phyloP scores from a whole-genome alignment of 2,888 invertebrate genomes.

The Sericinus montela region DNA sequence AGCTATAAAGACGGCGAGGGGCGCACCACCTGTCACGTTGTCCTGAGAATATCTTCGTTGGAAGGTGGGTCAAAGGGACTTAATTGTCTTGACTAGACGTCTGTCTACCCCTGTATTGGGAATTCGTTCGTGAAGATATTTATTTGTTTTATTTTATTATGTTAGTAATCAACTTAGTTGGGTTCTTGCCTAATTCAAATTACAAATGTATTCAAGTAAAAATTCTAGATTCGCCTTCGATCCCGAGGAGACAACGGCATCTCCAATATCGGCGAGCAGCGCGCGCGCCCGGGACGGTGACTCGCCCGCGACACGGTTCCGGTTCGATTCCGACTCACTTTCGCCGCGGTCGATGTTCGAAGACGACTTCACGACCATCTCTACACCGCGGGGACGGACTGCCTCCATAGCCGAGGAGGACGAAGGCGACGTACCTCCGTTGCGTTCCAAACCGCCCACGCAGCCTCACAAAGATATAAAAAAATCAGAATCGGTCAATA shows the following conservation, averaged over 20 bases:
- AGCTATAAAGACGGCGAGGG: too few species aligned
- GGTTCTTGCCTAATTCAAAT: too few species aligned
- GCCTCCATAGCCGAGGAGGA: constrained; percentile 73
- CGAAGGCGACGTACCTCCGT: constrained; percentile 60
- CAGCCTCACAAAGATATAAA: constrained; percentile 83
- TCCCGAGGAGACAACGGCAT: constrained; percentile 54
- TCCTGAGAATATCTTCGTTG: too few species aligned
- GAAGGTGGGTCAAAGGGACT: too few species aligned
- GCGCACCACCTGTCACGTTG: too few species aligned
- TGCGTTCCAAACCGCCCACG: constrained; percentile 41
- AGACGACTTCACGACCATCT: constrained; percentile 82
- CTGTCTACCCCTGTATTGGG: too few species aligned
- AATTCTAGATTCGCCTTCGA: constrained; percentile 59
- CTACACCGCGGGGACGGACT: constrained; percentile 57
- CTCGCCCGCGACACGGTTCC: constrained; percentile 56
- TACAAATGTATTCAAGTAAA: background rate
- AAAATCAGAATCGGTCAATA: constrained; percentile 94
- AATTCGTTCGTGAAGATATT: too few species aligned
- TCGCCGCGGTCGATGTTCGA: constrained; percentile 60
- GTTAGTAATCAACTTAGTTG: too few species aligned
- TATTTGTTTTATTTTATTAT: too few species aligned
- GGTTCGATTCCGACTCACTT: constrained; percentile 67
- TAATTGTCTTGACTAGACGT: too few species aligned
- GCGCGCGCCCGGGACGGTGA: constrained; percentile 50
- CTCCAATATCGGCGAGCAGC: constrained; percentile 55